Base-by-base conservation (phyloP, 2,113 vertebrate species). In the Propithecus coquereli region DNA sequence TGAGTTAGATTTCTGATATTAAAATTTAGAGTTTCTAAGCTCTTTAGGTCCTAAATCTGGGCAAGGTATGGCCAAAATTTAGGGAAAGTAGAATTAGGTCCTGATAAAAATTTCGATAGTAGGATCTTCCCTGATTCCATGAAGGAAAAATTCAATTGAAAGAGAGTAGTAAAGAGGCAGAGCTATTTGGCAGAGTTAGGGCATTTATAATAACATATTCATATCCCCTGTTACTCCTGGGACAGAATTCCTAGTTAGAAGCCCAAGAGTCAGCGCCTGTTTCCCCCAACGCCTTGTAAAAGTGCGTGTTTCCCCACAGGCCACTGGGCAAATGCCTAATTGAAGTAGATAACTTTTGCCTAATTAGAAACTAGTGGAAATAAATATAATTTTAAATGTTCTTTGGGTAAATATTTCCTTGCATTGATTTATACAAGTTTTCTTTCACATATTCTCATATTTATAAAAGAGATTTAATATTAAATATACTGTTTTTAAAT, bases 371-470 rank as follows among this genome's bases (percentile, higher is more conserved):
- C 50, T 27, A 85, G 32, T 40, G 71, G 59, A 88, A 84, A 97
- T 95, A 70, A 95, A 77, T 88, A 79, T 63, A 61, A 90, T 83
- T 88, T 91, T 63, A 95, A 88, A 90, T 96, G 50, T 92, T 94
- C 83, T 81, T 65, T 94, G 52, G 8, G n/a, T 95, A 94, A 88
- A 84, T 82, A 94, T 68, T 91, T 92, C 61, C 85, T 63, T 82
- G 77, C 54, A 95, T 65, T 97, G 93, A 97, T 92, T 94, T 85
- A 57, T 45, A 84, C 45, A 74, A 47, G 11, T 77, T 84, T 94
- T 92, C 71, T 34, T 84, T 87, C 52, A 63, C 40, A 50, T 2
- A 73, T 14, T 81, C 17, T 81, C 32, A 92, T 89, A 16, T 66
- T 79, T 95, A 50, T 77, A 73, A 34, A 88, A 82, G 47, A 82